These are phyloP conservation scores for Saccostrea cuccullata DNA, from an alignment of 1,140 invertebrate species.

Conservation along the genomic window DNA sequence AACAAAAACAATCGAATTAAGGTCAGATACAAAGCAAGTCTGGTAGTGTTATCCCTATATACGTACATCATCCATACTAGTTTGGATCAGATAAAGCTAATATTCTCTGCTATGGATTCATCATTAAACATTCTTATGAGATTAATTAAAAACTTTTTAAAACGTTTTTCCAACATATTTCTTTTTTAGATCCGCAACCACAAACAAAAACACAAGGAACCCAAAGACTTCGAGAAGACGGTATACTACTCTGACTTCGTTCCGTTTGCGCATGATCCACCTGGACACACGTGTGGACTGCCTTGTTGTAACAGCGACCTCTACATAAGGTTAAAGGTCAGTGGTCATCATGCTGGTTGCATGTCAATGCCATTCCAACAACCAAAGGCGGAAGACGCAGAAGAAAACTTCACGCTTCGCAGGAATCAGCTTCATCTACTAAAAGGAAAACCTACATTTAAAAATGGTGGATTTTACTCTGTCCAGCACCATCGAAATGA, in stretches of 20 bases:
- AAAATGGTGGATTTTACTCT: slow-evolving; percentile 63
- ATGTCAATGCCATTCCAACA: slow-evolving; percentile 55
- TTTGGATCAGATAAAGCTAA: no score
- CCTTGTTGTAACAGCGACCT: slow-evolving; percentile 72
- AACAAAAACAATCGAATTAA: no score
- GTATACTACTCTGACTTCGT: slow-evolving; percentile 62
- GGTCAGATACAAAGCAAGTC: no score
- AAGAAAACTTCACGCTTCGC: slow-evolving; percentile 68
- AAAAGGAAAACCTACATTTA: slow-evolving; percentile 56
- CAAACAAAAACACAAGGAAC: slow-evolving; percentile 20
- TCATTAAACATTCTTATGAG: no score
- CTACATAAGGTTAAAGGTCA: slow-evolving; percentile 52
- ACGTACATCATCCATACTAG: no score
- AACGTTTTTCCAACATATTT: no score
- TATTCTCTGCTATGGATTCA: no score
- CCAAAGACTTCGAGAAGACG: slow-evolving; percentile 26
- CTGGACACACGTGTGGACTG: slow-evolving; percentile 72
- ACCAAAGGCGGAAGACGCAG: slow-evolving; percentile 51
- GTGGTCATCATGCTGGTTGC: slow-evolving; percentile 58
- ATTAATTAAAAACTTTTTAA: no score
- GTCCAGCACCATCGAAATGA: slow-evolving; percentile 43
- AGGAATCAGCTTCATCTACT: slow-evolving; percentile 50
- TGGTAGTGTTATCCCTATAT: no score
- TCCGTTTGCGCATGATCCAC: slow-evolving; percentile 70
- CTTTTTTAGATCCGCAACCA: not conserved